Conservation (phyloP, 2,888 invertebrate genomes). For the Netelia virgata region DNA sequence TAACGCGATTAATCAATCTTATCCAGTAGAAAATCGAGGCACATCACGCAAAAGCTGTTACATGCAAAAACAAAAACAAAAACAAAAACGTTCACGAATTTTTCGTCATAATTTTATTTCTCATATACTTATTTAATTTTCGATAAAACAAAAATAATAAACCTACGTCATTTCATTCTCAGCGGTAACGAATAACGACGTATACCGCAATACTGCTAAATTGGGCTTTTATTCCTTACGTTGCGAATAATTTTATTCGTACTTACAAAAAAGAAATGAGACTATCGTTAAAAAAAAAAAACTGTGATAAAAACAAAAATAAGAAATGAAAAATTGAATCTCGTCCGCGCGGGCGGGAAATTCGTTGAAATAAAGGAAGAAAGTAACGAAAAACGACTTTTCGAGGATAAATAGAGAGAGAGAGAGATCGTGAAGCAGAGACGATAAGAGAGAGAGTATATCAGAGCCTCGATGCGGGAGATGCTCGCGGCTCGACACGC, state of each 20-base stretch:
- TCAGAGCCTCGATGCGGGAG: slow-evolving; percentile 67
- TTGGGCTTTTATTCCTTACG: too few relatives aligned
- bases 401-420: slow-evolving; percentile 5
- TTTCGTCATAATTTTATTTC: background rate
- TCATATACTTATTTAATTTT: background rate
- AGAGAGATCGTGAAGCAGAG: slow-evolving; percentile 41
- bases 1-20: background rate
- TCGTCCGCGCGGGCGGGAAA: background rate
- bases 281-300: background rate
- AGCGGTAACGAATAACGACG: background rate
- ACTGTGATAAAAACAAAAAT: background rate
- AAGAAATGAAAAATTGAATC: background rate
- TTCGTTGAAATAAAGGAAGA: background rate
- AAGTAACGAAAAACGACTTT: background rate
- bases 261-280: background rate
- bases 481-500: slow-evolving; percentile 80
- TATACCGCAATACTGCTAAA: background rate
- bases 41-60: background rate
- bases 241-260: too few relatives aligned
- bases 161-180: background rate
- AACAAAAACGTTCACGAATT: slow-evolving; percentile 19
- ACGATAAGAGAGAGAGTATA: slow-evolving; percentile 47
- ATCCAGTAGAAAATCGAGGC: slow-evolving; percentile 1
- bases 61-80: background rate
- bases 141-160: background rate